Conservation (phyloP, 2,113 vertebrate genomes). For the Heterotis niloticus region DNA sequence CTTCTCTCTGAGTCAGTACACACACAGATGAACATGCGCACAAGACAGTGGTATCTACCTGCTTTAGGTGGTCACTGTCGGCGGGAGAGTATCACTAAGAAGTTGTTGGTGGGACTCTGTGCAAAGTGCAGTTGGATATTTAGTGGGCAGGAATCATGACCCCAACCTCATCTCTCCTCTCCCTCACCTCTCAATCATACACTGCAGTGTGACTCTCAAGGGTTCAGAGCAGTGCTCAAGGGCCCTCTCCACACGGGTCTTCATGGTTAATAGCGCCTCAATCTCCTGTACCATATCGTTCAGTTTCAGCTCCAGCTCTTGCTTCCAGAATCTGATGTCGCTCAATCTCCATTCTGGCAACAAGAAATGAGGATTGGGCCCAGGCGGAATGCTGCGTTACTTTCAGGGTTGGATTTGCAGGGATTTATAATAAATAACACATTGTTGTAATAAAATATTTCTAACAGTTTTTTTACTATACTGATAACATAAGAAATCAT, state of each 20-base stretch:
- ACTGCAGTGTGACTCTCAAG: slow-evolving; percentile 64
- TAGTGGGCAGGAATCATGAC: neutral
- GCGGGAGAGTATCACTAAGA: neutral
- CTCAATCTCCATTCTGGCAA: slow-evolving; percentile 74
- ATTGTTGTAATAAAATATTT: neutral
- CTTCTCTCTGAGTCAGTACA: slow-evolving; percentile 61
- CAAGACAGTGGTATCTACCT: neutral
- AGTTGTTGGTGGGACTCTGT: neutral
- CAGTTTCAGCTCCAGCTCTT: slow-evolving; percentile 76
- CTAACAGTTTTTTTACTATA: neutral
- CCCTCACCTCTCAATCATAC: slow-evolving; percentile 77
- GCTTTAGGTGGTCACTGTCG: neutral
- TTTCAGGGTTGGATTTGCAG: neutral
- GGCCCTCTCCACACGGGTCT: slow-evolving; percentile 70
- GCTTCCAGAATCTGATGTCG: slow-evolving; percentile 81
- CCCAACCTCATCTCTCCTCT: neutral
- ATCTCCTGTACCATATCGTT: slow-evolving; percentile 72
- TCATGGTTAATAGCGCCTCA: slow-evolving; percentile 63
- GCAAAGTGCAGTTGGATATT: neutral
- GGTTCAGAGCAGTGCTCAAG: slow-evolving; percentile 69
- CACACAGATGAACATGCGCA: slow-evolving; percentile 1
- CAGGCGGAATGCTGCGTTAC: too few relatives aligned
- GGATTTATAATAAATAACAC: neutral
- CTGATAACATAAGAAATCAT: neutral
- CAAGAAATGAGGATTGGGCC: slow-evolving; percentile 1